Evolutionary conservation across 2,888 invertebrate species (phyloP).

Genomic region (Nomada fucata): DNA sequence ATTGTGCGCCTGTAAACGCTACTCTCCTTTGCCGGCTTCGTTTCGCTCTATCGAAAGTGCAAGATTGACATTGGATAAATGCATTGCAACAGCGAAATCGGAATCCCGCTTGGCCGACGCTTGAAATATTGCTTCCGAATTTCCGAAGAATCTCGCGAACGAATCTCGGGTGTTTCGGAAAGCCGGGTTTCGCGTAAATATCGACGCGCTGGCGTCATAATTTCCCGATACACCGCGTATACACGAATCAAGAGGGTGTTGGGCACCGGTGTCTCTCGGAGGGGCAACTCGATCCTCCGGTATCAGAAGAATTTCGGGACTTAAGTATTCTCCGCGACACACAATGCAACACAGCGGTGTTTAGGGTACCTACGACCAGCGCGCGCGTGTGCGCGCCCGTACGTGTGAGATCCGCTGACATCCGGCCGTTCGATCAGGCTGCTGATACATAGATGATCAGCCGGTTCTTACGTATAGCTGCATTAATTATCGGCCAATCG

Average conservation of each 20-base stretch:
- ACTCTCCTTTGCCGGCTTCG: too few species aligned
- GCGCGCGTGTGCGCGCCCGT: neutral
- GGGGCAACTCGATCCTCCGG: neutral
- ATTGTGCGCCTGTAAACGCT: neutral
- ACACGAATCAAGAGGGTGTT: neutral
- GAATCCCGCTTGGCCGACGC: too few species aligned
- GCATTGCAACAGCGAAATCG: too few species aligned
- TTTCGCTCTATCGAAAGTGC: too few species aligned
- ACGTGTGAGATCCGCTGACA: conserved; percentile 53
- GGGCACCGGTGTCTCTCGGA: neutral
- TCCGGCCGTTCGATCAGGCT: conserved; percentile 61
- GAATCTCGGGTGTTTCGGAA: too few species aligned
- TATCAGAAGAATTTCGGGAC: neutral
- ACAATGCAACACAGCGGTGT: neutral
- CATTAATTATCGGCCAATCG: conserved; percentile 78
- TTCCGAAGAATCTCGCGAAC: too few species aligned
- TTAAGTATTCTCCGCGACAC: neutral
- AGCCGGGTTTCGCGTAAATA: too few species aligned
- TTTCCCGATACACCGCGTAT: neutral
- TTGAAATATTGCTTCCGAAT: too few species aligned
- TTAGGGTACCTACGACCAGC: too few species aligned
- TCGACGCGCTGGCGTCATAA: too few species aligned
- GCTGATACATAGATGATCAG: conserved; percentile 70
- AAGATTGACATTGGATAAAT: too few species aligned
- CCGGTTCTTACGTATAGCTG: conserved; percentile 68